These are phyloP conservation scores for Chascanopsetta lugubris DNA, from an alignment of 2,113 vertebrate genomes.

Conservation along the genomic window DNA sequence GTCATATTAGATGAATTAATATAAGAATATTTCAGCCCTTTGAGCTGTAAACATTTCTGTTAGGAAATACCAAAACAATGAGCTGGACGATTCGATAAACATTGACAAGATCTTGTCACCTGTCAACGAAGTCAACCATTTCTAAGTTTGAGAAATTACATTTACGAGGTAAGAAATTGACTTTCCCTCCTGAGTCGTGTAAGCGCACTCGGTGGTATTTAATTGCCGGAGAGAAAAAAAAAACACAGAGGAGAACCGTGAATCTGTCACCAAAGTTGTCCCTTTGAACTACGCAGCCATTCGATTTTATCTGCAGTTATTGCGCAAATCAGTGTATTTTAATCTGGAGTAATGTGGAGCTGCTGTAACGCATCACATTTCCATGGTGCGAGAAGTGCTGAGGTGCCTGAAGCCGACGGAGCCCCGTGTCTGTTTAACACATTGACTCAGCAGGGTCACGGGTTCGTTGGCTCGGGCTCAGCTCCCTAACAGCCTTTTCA, in stretches of 20 bases:
- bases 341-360: conserved; percentile 4
- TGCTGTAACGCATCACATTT: conserved; percentile 28
- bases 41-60: background rate
- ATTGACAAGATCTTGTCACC: too few species aligned
- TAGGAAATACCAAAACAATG: background rate
- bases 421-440: conserved; percentile 67
- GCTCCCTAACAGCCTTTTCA: conserved; percentile 76
- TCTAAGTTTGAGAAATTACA: too few species aligned
- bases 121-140: too few species aligned
- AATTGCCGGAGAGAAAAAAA: too few species aligned
- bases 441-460: conserved; percentile 74
- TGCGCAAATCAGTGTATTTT: background rate
- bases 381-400: conserved; percentile 34
- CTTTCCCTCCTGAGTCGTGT: too few species aligned
- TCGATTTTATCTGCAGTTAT: background rate
- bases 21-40: background rate
- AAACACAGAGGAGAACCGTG: background rate
- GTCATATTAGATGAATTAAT: background rate
- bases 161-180: too few species aligned
- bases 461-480: conserved; percentile 69
- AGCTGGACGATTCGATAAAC: background rate
- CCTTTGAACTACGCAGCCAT: background rate
- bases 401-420: conserved; percentile 40
- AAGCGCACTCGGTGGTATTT: too few species aligned
- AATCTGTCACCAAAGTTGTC: background rate